Evolutionary conservation across 2,888 invertebrate genomes (phyloP).

Genomic region (Megamerina dolium): DNA sequence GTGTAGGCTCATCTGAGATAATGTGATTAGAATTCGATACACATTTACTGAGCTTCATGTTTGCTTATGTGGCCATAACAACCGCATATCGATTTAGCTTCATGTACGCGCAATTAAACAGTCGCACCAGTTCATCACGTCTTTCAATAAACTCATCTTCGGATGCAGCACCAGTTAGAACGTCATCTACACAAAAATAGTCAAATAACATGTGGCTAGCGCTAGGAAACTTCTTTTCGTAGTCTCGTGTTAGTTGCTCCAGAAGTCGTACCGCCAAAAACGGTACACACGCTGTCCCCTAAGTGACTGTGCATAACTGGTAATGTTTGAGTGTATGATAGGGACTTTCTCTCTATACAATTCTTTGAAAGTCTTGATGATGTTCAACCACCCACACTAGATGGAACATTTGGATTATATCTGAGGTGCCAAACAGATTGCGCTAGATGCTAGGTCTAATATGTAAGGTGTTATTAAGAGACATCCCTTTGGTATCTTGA

Average conservation of each 20-base stretch:
- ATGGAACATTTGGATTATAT: no score
- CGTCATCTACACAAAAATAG: slow-evolving; percentile 21
- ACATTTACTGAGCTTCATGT: no score
- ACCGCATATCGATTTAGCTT: no score
- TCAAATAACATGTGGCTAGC: slow-evolving; percentile 13
- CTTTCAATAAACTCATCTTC: no score
- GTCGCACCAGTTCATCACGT: slow-evolving; percentile 10
- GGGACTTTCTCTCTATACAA: slow-evolving; percentile 16
- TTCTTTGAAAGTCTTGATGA: slow-evolving; percentile 18
- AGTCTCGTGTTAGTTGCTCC: slow-evolving; percentile 16
- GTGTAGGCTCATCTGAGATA: no score
- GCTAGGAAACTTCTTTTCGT: slow-evolving; percentile 10
- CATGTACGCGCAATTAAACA: slow-evolving; percentile 5
- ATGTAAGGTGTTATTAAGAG: no score
- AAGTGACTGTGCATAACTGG: slow-evolving; percentile 19
- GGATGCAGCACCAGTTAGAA: no score
- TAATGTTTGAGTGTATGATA: slow-evolving; percentile 11
- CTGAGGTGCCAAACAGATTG: no score
- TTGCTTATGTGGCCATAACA: no score
- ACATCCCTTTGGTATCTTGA: no score
- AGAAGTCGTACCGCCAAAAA: slow-evolving; percentile 18
- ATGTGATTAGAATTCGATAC: no score
- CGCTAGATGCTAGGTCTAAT: no score
- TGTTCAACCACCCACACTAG: slow-evolving; percentile 15
- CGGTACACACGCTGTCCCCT: slow-evolving; percentile 18